Evolutionary conservation across 1,140 invertebrate genomes (phyloP), one percentile per base, ranked within the genome.

Genomic region (Periplaneta americana): DNA sequence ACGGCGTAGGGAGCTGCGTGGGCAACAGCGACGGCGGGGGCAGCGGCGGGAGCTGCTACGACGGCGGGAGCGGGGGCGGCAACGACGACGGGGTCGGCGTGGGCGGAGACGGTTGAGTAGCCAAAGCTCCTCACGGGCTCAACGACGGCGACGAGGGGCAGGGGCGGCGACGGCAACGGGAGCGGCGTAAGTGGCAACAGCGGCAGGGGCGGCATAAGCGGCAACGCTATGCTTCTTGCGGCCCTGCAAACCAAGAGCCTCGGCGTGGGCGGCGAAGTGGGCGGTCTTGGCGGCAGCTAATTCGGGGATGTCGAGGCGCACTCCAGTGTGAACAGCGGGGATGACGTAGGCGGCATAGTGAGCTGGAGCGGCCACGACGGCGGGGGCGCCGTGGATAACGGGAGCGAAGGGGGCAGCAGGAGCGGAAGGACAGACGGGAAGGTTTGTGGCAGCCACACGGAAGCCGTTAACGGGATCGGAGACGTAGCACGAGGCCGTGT

Each of bases 1-100:
- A 85, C 77, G 6, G 83, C 34, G 22, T 3, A 17, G 9, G 78
- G 32, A 11, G 78, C 78, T 13, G 78, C 34, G 22, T 9, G 9
- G 74, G 74, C 74, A 1, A 32, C 28, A 13, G 35, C 18, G n/a
- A 18, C 13, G n/a, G n/a, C n/a, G n/a, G n/a, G n/a, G 34, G 79
- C 34, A n/a, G 33, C n/a, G 10, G 36, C 48, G 39, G 9, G 48
- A 28, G 28, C 36, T 22, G 32, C 79, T 8, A 17, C 18, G 22
- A 33, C 9, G 33, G 79, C 36, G n/a, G n/a, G n/a, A 1, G 79
- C 79, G 79, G 35, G 33, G 3, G 31, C 48, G 79, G 33, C 33
- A 35, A 32, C 4, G n/a, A 22, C 35, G 33, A 36, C 5, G 8
- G 36, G 36, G 39, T 33, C 36, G 5, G 36, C 79, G 22, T 15